These are phyloP conservation scores for Larimichthys crocea DNA, from an alignment of 2,113 vertebrate genomes.

Conservation along the genomic window DNA sequence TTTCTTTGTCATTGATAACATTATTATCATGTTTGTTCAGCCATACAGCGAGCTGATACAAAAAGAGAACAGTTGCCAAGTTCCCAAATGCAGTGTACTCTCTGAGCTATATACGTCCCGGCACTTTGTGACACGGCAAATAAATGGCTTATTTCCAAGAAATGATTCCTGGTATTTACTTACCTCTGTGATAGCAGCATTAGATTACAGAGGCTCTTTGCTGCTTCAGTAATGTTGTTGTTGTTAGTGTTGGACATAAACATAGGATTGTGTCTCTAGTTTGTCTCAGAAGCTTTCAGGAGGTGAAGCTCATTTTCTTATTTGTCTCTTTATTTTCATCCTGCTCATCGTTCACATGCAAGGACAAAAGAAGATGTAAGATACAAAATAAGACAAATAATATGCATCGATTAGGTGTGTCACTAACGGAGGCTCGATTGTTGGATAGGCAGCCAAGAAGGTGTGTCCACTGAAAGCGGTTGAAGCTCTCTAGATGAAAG, in stretches of 20 bases:
- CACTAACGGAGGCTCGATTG: background rate
- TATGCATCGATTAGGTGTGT: background rate
- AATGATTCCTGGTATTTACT: conserved; percentile 61
- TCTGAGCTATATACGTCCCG: conserved; percentile 40
- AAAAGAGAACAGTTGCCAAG: conserved; percentile 36
- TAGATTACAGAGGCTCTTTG: background rate
- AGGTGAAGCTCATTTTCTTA: background rate
- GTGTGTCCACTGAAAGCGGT: too few species aligned
- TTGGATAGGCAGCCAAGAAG: background rate
- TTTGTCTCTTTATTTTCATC: too few species aligned
- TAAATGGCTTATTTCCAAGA: conserved; percentile 58
- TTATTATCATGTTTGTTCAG: conserved; percentile 66
- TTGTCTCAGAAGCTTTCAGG: background rate
- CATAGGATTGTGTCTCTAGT: background rate
- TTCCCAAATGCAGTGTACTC: conserved; percentile 55
- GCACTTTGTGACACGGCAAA: conserved; percentile 61
- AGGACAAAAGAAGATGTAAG: background rate
- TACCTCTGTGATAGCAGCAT: background rate
- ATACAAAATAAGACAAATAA: background rate
- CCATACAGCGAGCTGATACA: conserved; percentile 39
- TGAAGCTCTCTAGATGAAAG: too few species aligned
- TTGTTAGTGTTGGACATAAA: conserved; percentile 21
- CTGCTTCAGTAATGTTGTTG: background rate
- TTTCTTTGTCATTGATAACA: conserved; percentile 21
- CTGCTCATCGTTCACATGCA: too few species aligned